Conservation (phyloP, 1,140 invertebrate genomes). For the Orius insidiosus region DNA sequence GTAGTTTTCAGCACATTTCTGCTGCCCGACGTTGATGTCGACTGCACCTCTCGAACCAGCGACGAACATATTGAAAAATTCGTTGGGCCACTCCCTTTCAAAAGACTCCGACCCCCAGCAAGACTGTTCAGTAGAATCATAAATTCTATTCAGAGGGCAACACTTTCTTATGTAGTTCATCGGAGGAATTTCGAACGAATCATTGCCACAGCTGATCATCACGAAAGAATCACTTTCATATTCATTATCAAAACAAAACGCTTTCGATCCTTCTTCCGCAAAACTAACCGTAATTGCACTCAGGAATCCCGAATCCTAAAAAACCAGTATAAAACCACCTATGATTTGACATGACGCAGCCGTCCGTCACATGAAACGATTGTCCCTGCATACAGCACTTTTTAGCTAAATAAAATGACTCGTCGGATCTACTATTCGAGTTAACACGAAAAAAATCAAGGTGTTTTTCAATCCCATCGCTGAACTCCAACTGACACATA, state of each 20-base stretch:
- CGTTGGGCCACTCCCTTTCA: not conserved
- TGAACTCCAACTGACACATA: too few relatives aligned
- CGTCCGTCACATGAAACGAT: conserved; percentile 1
- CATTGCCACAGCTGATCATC: conserved; percentile 6
- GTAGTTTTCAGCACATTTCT: conserved; percentile 3
- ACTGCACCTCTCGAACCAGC: conserved; percentile 4
- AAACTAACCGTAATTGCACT: not conserved
- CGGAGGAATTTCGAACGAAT: conserved; percentile 9
- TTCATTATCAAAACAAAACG: conserved; percentile 13
- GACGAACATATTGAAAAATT: conserved; percentile 12
- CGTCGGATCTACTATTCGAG: too few relatives aligned
- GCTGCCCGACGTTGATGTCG: conserved; percentile 12
- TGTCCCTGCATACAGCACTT: conserved; percentile 14
- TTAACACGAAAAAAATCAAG: too few relatives aligned
- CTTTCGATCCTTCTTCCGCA: conserved; percentile 2
- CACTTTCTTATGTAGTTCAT: conserved; percentile 16
- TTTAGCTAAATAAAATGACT: not conserved
- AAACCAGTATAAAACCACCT: conserved; percentile 7
- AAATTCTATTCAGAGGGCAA: conserved; percentile 13
- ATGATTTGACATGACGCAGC: conserved; percentile 2
- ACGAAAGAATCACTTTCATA: conserved; percentile 6
- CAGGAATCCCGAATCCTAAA: not conserved
- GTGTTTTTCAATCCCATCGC: too few relatives aligned
- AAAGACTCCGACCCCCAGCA: conserved; percentile 8
- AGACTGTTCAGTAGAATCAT: conserved; percentile 8